A percentile compares a stretch with the other conserved stretches of the same genome.
phyloP scores from a whole-genome alignment of 1,140 invertebrate species.

The Druon quercuslanigerum region DNA sequence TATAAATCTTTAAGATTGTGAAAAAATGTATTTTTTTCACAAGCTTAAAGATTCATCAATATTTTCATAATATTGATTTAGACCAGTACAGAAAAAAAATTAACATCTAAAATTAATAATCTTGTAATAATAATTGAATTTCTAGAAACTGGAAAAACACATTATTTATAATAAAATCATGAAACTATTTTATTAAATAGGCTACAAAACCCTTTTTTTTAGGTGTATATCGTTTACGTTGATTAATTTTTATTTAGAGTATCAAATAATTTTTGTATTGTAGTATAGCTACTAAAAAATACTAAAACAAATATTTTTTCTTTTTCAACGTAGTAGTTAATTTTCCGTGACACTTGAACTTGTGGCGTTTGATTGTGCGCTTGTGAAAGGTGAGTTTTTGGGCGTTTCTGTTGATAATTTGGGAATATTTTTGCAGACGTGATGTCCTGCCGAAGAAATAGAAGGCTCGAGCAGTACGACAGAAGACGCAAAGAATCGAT shows the following conservation, averaged over 20 bases:
- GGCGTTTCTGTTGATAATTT: constrained; percentile 21
- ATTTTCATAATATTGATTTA: no score
- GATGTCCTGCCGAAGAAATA: constrained; percentile 66
- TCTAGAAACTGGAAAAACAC: no score
- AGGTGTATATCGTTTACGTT: no score
- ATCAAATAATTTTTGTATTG: not conserved
- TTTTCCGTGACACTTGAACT: constrained; percentile 18
- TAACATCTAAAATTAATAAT: no score
- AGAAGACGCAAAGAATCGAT: constrained; percentile 42
- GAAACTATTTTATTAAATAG: no score
- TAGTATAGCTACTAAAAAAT: not conserved
- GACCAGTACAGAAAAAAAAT: no score
- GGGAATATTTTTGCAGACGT: constrained; percentile 63
- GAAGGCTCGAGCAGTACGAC: constrained; percentile 47
- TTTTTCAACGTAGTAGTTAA: not conserved
- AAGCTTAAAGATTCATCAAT: no score
- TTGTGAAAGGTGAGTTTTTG: constrained; percentile 4
- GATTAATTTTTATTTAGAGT: not conserved
- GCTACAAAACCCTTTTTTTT: no score
- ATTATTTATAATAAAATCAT: no score
- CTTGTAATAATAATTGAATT: no score
- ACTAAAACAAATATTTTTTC: not conserved
- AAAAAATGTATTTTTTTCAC: no score
- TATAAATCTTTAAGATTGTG: no score
- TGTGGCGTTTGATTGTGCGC: not conserved